Percentiles rank a stretch among this genome's conserved stretches.
Conservation (phyloP, 2,888 invertebrate genomes). For the Apamea anceps region DNA sequence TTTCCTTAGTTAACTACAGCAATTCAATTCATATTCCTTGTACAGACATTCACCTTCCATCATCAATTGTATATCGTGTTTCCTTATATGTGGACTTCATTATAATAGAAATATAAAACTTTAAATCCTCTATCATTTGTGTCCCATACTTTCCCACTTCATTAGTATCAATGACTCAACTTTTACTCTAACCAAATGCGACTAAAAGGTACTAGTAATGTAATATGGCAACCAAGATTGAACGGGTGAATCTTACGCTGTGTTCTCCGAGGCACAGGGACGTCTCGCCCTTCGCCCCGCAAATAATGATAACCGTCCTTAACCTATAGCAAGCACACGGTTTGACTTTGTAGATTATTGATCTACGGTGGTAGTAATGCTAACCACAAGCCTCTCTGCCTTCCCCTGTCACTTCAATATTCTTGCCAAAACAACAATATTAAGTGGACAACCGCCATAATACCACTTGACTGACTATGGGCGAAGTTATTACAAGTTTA, state of each 20-base stretch:
- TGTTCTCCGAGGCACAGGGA: neutral
- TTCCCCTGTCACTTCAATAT: neutral
- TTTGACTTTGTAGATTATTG: too few relatives aligned
- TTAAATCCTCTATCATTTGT: too few relatives aligned
- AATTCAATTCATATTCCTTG: too few relatives aligned
- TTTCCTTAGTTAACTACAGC: too few relatives aligned
- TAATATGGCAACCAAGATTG: neutral
- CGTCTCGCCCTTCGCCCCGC: neutral
- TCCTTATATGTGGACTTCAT: too few relatives aligned
- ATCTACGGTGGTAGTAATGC: neutral
- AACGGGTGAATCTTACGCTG: fast-evolving
- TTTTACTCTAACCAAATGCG: neutral
- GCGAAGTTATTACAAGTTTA: conserved; percentile 55
- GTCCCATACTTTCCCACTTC: too few relatives aligned
- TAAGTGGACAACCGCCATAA: conserved; percentile 38
- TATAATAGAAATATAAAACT: too few relatives aligned
- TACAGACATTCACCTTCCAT: too few relatives aligned
- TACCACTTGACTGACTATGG: conserved; percentile 37
- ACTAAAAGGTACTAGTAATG: neutral
- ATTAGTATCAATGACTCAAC: too few relatives aligned
- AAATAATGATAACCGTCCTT: neutral
- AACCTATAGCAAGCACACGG: neutral
- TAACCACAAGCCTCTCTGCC: neutral
- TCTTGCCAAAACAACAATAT: conserved; percentile 31
- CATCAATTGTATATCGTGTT: too few relatives aligned